Evolutionary conservation across 2,888 invertebrate genomes (phyloP), one percentile per base, ranked within the genome.

Genomic region (Acronicta leporina): DNA sequence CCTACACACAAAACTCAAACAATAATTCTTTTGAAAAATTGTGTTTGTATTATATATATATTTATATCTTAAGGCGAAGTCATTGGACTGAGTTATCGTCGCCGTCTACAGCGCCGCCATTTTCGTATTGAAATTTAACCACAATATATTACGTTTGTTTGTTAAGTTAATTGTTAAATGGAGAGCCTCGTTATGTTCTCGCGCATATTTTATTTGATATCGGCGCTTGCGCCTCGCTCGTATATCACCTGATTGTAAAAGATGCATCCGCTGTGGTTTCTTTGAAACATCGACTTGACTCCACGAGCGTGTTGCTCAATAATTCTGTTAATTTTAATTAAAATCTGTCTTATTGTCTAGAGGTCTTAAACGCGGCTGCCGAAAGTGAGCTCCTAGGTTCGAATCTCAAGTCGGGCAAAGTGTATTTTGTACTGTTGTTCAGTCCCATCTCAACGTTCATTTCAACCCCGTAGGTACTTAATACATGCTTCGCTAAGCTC

Each of bases 161-260:
- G 94, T 94, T 92, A 92, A 94, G 94, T 94, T 94, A 94, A 94
- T 94, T 94, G 92, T 90, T 93, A 92, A 94, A 93, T 90, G 91
- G 90, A 83, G 86, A 83, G 85, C 82, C 87, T 94, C 94, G 94
- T 94, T 94, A 92, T 89, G 82, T 85, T 83, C 87, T 82, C 85
- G 85, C 86, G 87, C 84, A 88, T 91, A 89, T 88, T 90, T 92
- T 91, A 92, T 92, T 88, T 85, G 84, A 82, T 83, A 82, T 84
- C 87, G 85, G 82, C 83, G 84, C 84, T 84, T 80, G 82, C 62
- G 13, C 79, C 80, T 78, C 74, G 80, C 68, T 77, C 77, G 79
- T 87, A 88, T 90, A 89, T 89, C 90, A 88, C 82, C 82, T 92
- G 93, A 94, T 94, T 94, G 92, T 92, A 84, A 92, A 89, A 86